These are phyloP conservation scores for Augiades crinisus DNA, from an alignment of 2,888 invertebrate species.

Conservation along the genomic window DNA sequence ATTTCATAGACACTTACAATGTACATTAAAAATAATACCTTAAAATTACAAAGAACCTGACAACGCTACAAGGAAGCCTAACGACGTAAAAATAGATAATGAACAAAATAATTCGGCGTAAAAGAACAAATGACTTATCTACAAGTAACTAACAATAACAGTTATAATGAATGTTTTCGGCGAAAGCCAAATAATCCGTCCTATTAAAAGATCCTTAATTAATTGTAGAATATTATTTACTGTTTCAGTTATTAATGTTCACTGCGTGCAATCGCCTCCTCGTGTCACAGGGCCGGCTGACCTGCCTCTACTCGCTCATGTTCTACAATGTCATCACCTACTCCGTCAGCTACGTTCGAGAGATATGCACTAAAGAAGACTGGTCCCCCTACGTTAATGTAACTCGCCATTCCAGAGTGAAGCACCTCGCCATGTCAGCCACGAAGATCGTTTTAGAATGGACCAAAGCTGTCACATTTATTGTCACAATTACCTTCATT, in stretches of 20 bases:
- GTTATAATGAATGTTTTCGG: no score
- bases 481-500: conserved; percentile 89
- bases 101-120: no score
- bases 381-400: conserved; percentile 90
- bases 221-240: conserved; percentile 13
- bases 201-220: not conserved
- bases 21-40: no score
- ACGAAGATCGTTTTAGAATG: conserved; percentile 91
- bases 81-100: no score
- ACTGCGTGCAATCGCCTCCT: conserved; percentile 86
- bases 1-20: no score
- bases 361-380: conserved; percentile 87
- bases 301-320: conserved; percentile 89
- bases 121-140: no score
- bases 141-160: no score
- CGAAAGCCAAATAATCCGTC: no score
- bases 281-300: conserved; percentile 81
- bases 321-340: conserved; percentile 92
- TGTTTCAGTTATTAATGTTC: conserved; percentile 85
- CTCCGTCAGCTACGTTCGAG: conserved; percentile 88
- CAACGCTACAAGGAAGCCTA: no score
- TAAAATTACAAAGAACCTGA: no score
- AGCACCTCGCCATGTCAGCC: conserved; percentile 90
- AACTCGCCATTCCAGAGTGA: conserved; percentile 86
- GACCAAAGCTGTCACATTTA: conserved; percentile 90